A percentile compares a stretch with the other conserved stretches of the same genome.
These are phyloP conservation scores for Pseudotriccus pelzelni DNA, from an alignment of 2,797 vertebrate species.

Conservation along the genomic window DNA sequence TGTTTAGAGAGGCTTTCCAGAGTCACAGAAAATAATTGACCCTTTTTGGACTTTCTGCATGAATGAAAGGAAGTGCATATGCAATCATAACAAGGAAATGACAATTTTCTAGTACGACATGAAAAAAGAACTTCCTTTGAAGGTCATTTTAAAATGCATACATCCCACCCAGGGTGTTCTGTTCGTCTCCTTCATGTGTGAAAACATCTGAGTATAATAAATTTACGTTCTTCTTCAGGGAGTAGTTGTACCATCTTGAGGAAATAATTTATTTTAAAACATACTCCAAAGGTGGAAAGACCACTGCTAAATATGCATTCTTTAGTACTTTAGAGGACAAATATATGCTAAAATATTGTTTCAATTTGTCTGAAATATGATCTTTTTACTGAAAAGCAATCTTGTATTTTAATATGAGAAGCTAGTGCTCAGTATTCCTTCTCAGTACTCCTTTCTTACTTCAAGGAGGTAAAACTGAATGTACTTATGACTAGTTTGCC, in stretches of 20 bases:
- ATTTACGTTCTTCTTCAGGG: neutral
- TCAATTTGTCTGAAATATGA: neutral
- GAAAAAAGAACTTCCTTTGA: neutral
- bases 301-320: neutral
- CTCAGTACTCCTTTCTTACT: neutral
- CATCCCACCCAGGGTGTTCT: neutral
- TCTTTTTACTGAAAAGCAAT: neutral
- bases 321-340: neutral
- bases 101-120: neutral
- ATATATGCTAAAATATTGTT: neutral
- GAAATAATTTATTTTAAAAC: neutral
- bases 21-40: neutral
- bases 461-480: constrained; percentile 22
- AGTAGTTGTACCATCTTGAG: neutral
- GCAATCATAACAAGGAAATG: neutral
- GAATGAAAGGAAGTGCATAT: neutral
- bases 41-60: neutral
- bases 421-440: neutral
- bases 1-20: neutral
- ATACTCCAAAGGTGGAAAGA: neutral
- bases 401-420: neutral
- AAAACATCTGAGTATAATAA: neutral
- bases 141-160: neutral
- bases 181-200: neutral
- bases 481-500: neutral